Percentiles rank a stretch among this genome's conserved stretches.
phyloP scores from a whole-genome alignment of 2,888 invertebrate species.

The Axea sp. region DNA sequence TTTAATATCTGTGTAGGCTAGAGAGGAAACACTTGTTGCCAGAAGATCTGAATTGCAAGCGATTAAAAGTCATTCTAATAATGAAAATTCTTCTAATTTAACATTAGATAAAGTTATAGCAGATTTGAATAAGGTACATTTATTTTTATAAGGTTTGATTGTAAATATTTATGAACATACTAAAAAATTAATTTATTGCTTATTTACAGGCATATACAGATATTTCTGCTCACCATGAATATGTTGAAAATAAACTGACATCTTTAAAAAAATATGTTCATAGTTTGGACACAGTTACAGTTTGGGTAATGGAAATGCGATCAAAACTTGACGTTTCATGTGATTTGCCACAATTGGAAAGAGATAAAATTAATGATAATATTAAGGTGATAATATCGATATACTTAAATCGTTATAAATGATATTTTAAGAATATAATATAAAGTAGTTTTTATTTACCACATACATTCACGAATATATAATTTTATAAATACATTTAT shows the following conservation, averaged over 20 bases:
- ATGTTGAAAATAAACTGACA: constrained; percentile 81
- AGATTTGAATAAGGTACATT: constrained; percentile 78
- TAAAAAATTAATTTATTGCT: background rate
- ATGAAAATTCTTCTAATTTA: constrained; percentile 69
- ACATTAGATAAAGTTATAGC: constrained; percentile 71
- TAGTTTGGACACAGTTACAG: constrained; percentile 81
- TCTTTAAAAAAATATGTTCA: constrained; percentile 82
- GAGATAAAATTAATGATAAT: constrained; percentile 77
- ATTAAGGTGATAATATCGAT: constrained; percentile 75
- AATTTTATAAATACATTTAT: no score
- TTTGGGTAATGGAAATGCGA: constrained; percentile 81
- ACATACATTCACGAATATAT: no score
- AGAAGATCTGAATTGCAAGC: constrained; percentile 80
- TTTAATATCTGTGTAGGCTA: constrained; percentile 79
- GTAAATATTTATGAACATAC: no score
- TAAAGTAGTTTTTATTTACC: no score
- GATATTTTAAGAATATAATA: no score
- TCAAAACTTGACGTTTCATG: constrained; percentile 79
- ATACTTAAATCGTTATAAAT: constrained; percentile 7
- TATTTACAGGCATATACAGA: constrained; percentile 78
- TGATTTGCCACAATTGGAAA: constrained; percentile 78
- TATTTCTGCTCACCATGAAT: constrained; percentile 81
- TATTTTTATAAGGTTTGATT: background rate
- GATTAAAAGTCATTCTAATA: constrained; percentile 75
- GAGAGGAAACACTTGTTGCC: constrained; percentile 82